A percentile compares a stretch with the other conserved stretches of the same genome.
phyloP scores from a whole-genome alignment of 2,113 vertebrate species.

The Halichoeres trimaculatus region DNA sequence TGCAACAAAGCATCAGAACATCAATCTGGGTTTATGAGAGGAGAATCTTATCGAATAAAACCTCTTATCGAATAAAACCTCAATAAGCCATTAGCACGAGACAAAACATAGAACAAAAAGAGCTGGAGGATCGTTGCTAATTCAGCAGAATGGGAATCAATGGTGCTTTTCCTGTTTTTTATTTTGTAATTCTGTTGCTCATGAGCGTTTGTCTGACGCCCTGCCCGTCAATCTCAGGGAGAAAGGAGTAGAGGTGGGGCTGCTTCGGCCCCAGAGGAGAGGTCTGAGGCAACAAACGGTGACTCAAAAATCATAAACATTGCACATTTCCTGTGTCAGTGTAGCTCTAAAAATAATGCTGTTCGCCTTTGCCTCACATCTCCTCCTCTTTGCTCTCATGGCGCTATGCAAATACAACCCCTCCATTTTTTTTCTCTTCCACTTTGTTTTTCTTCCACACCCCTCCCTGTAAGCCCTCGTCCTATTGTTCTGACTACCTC shows the following conservation, averaged over 20 bases:
- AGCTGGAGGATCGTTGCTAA: conserved; percentile 65
- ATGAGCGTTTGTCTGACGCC: conserved; percentile 23
- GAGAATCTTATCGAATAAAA: conserved; percentile 52
- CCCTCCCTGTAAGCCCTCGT: conserved; percentile 10
- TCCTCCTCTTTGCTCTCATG: conserved; percentile 57
- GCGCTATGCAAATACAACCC: conserved; percentile 73
- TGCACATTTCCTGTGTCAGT: conserved; percentile 64
- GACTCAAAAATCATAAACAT: conserved; percentile 68
- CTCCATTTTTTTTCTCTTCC: conserved; percentile 30
- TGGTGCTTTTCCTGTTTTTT: conserved; percentile 54
- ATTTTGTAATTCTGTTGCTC: conserved; percentile 8
- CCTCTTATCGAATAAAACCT: conserved; percentile 64
- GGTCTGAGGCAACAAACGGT: conserved; percentile 48
- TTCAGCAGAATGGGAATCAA: conserved; percentile 71
- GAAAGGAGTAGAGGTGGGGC: conserved; percentile 10
- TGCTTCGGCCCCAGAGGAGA: conserved; percentile 38
- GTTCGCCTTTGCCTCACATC: conserved; percentile 36
- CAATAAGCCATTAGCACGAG: conserved; percentile 62
- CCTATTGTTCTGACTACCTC: conserved; percentile 65
- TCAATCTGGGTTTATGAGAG: conserved; percentile 21
- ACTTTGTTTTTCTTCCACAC: conserved; percentile 45
- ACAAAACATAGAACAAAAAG: conserved; percentile 56
- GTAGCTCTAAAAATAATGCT: conserved; percentile 76
- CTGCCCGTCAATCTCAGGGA: conserved; percentile 32
- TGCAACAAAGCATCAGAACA: conserved; percentile 54